Evolutionary conservation across 1,140 invertebrate genomes (phyloP), one percentile per base, ranked within the genome.

Genomic region (Drosophila ogumai): DNA sequence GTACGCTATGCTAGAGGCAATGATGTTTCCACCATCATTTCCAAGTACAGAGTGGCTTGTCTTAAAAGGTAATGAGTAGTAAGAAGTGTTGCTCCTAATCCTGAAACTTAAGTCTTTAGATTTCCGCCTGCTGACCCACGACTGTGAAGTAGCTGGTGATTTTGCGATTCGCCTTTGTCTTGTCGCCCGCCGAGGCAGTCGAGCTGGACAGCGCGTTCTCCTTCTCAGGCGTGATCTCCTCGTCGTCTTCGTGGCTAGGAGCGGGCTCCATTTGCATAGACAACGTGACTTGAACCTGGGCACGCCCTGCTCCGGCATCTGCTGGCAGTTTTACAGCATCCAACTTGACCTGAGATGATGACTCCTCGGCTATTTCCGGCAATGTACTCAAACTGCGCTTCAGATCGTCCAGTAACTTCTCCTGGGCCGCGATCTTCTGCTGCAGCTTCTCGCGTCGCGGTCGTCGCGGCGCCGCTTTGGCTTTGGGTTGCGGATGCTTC

Each of bases 81-180:
- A 81, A 87, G 73, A 68, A 64, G 57, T 73, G 52, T 76, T 66
- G 73, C 59, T 55, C 52, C 34, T 69, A 57, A 68, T 61, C 79
- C 50, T 80, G 65, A 75, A 38, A 61, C 67, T 79, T 81, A 91
- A 90, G 86, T 90, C 86, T 86, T 91, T 86, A 85, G 52, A 87
- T 81, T 91, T 91, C 90, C 60, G 90, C 75, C 69, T 92, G 82
- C 57, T 92, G 91, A 7, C 91, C 91, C 44, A 92, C 76, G 25
- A 91, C 91, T 10, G 86, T 91, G 32, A 92, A 92, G 67, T 90
- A 92, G 60, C 91, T 92, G 22, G 81, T 81, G 10, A 92, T 90
- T 71, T 92, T 92, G 34, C 91, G 81, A 60, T 82, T 88, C 9
- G 71, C 61, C 63, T 90, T 92, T 17, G 82, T 52, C 50, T 90